A percentile compares a stretch with the other conserved stretches of the same genome.
phyloP scores from a whole-genome alignment of 2,113 vertebrate genomes.

The Seriola aureovittata region DNA sequence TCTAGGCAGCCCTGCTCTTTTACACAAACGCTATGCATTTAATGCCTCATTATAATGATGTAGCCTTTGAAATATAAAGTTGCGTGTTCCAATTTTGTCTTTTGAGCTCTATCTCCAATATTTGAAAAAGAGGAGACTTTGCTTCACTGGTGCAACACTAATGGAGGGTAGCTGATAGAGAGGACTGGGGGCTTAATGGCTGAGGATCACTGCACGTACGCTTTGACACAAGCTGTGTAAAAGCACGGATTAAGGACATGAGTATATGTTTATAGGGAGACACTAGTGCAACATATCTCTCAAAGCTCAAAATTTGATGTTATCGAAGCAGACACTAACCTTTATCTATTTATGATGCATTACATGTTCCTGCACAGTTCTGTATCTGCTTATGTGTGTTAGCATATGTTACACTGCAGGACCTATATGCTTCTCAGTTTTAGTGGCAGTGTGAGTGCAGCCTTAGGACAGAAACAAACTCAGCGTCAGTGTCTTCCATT shows the following conservation, averaged over 20 bases:
- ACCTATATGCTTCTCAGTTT: slow-evolving; percentile 29
- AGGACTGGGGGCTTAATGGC: slow-evolving; percentile 28
- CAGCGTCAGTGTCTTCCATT: slow-evolving; percentile 46
- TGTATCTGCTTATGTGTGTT: not conserved
- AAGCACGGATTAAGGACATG: slow-evolving; percentile 29
- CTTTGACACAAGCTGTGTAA: slow-evolving; percentile 38
- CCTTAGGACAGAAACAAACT: slow-evolving; percentile 48
- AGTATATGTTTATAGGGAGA: not conserved
- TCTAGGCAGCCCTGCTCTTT: not conserved
- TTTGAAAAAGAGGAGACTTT: not conserved
- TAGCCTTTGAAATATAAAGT: slow-evolving; percentile 14
- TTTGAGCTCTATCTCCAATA: not conserved
- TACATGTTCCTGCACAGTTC: not conserved
- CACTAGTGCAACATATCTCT: slow-evolving; percentile 5
- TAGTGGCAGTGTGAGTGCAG: slow-evolving; percentile 29
- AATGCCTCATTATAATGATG: slow-evolving; percentile 19
- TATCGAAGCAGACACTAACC: too few relatives aligned
- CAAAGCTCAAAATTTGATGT: not conserved
- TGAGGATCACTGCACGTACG: not conserved
- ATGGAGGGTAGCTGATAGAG: slow-evolving; percentile 19
- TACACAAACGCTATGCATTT: not conserved
- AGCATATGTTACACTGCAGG: not conserved
- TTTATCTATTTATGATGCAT: not conserved
- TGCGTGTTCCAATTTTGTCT: slow-evolving; percentile 10
- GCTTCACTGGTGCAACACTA: slow-evolving; percentile 9